Evolutionary conservation across 2,888 invertebrate species (phyloP).

Genomic region (Chloromyia formosa): DNA sequence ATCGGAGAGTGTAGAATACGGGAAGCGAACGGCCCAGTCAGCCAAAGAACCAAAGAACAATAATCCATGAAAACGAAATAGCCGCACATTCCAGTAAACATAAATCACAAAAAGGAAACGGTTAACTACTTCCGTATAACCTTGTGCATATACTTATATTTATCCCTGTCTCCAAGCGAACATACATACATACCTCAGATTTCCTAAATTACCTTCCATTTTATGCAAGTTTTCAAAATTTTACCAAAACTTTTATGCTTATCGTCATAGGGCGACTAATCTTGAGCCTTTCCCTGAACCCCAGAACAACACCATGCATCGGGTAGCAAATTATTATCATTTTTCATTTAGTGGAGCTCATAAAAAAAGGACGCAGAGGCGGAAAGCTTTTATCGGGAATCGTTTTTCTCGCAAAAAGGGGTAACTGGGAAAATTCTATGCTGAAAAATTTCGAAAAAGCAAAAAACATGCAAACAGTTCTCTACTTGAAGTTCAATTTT

Average conservation of each 20-base stretch:
- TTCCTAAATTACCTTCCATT: too few relatives aligned
- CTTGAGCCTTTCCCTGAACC: neutral
- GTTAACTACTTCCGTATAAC: too few relatives aligned
- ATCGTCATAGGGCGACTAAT: neutral
- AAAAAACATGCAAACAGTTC: neutral
- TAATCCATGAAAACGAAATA: too few relatives aligned
- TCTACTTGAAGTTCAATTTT: neutral
- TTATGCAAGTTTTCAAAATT: too few relatives aligned
- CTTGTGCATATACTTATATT: too few relatives aligned
- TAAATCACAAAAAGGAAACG: too few relatives aligned
- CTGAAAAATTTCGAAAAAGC: neutral
- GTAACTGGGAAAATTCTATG: neutral
- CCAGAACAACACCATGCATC: neutral
- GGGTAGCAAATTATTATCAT: neutral
- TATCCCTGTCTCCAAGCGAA: too few relatives aligned
- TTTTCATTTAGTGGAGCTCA: neutral
- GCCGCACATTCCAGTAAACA: too few relatives aligned
- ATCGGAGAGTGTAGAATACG: too few relatives aligned
- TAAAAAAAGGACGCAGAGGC: slow-evolving; percentile 2
- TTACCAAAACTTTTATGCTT: neutral
- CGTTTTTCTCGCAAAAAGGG: neutral
- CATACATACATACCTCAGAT: too few relatives aligned
- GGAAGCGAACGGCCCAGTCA: too few relatives aligned
- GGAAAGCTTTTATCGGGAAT: neutral
- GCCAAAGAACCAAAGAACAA: too few relatives aligned